These are phyloP conservation scores for Macaca mulatta DNA, from an alignment of 2,113 vertebrate genomes.

Conservation along the genomic window DNA sequence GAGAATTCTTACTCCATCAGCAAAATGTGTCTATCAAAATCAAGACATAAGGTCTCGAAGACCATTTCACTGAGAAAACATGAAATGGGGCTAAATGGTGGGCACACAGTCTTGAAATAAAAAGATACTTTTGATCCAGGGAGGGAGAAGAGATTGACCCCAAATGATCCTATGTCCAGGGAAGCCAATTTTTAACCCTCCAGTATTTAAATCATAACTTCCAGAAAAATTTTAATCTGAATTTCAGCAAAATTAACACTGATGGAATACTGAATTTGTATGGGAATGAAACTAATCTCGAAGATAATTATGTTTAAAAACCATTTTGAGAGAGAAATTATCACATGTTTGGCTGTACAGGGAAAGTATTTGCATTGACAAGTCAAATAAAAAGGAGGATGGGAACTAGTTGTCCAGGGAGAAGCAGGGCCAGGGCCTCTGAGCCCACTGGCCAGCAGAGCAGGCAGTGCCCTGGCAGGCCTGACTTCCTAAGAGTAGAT, in stretches of 20 bases:
- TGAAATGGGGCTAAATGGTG: not conserved
- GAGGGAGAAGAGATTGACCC: not conserved
- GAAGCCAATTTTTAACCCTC: not conserved
- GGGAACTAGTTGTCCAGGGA: not conserved
- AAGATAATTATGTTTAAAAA: slow-evolving; percentile 13
- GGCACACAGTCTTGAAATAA: not conserved
- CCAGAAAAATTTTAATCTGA: slow-evolving; percentile 6
- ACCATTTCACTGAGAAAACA: slow-evolving; percentile 46
- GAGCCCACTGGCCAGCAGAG: not conserved
- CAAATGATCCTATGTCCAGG: not conserved
- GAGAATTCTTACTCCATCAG: slow-evolving; percentile 61
- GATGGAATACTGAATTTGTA: not conserved
- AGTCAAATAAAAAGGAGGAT: not conserved
- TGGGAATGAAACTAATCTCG: slow-evolving; percentile 36
- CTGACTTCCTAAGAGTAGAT: not conserved
- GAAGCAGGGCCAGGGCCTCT: not conserved
- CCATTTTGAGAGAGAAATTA: slow-evolving; percentile 23
- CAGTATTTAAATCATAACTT: not conserved
- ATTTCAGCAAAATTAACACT: not conserved
- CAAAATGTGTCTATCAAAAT: slow-evolving; percentile 59
- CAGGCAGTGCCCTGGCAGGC: not conserved
- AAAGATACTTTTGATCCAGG: not conserved
- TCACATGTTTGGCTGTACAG: not conserved
- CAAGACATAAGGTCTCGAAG: slow-evolving; percentile 41
- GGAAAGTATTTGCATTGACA: not conserved